Percentiles rank a stretch among this genome's conserved stretches.
phyloP scores from a whole-genome alignment of 2,888 invertebrate species.

The Neoascia interrupta region DNA sequence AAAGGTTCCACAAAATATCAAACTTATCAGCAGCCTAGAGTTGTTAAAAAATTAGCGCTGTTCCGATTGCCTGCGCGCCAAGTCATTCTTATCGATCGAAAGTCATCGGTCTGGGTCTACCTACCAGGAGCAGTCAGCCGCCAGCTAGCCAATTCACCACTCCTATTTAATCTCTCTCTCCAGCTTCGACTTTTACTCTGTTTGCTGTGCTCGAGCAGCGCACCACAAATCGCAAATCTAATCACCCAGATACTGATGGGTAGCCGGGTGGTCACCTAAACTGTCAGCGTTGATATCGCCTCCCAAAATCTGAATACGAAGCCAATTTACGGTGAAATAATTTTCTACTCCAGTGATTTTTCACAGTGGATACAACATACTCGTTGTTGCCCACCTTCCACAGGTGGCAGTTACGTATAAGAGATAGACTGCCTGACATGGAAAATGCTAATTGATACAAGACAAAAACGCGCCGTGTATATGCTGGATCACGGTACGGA shows the following conservation, averaged over 20 bases:
- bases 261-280: conserved; percentile 60
- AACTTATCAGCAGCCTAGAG: conserved; percentile 40
- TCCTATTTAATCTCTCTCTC: conserved; percentile 30
- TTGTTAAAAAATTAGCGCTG: conserved; percentile 59
- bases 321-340: conserved; percentile 52
- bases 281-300: conserved; percentile 47
- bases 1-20: conserved; percentile 2
- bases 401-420: conserved; percentile 13
- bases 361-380: background rate
- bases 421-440: conserved; percentile 38
- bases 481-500: no score
- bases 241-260: conserved; percentile 52
- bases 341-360: conserved; percentile 56
- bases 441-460: conserved; percentile 61
- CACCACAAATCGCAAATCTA: conserved; percentile 50
- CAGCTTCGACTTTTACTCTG: conserved; percentile 29
- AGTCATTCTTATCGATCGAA: conserved; percentile 58
- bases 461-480: conserved; percentile 33
- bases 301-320: conserved; percentile 52
- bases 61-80: conserved; percentile 55
- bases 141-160: conserved; percentile 22
- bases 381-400: conserved; percentile 4
- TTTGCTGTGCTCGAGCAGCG: conserved; percentile 3
- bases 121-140: background rate
- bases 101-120: conserved; percentile 32